Evolutionary conservation across 1,140 invertebrate genomes (phyloP).

Genomic region (Araneus ventricosus): DNA sequence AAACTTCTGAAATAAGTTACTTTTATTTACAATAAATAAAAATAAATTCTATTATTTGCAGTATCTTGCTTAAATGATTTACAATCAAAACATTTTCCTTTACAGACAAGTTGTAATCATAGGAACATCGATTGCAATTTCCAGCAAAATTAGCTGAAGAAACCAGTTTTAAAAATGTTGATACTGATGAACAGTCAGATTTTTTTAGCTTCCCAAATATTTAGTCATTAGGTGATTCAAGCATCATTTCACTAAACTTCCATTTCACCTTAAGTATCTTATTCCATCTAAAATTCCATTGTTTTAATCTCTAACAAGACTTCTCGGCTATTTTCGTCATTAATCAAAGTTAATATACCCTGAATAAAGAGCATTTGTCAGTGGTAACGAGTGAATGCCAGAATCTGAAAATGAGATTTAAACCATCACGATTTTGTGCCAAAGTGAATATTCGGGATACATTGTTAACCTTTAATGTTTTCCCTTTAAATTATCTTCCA

Average conservation of each 20-base stretch:
- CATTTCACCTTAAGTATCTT: neutral
- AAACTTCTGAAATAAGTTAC: no score
- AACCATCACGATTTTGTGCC: neutral
- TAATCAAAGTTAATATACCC: conserved; percentile 6
- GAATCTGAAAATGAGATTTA: neutral
- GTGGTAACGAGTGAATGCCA: neutral
- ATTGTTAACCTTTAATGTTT: neutral
- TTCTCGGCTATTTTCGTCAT: neutral
- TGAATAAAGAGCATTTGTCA: neutral
- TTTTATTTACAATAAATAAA: no score
- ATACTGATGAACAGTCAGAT: no score
- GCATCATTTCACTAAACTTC: neutral
- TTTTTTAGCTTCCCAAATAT: no score
- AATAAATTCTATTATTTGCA: no score
- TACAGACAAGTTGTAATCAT: no score
- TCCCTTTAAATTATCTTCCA: neutral
- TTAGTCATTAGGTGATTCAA: neutral
- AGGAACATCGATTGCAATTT: no score
- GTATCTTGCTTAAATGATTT: no score
- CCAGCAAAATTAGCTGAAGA: no score
- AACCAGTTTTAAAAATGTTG: no score
- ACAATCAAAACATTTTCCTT: no score
- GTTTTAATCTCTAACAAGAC: conserved; percentile 9
- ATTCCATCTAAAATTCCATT: neutral
- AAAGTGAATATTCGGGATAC: neutral